Evolutionary conservation across 2,888 invertebrate genomes (phyloP), one percentile per base, ranked within the genome.

Genomic region (Epistrophe eligans): DNA sequence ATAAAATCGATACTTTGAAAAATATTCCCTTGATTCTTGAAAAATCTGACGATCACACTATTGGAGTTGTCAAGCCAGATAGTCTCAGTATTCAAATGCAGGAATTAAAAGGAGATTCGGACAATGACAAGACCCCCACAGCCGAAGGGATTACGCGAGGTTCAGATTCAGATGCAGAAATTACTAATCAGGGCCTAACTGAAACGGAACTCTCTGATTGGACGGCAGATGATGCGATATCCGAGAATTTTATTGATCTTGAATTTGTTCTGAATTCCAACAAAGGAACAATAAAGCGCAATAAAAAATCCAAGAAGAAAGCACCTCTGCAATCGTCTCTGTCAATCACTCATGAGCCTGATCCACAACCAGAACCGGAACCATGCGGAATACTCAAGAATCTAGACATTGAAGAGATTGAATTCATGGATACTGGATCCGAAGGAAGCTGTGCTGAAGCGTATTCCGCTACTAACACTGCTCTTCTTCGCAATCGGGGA

Each of bases 201-300:
- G 97, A 97, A 92, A 97, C 97, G 0, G 97, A 97, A 91, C 93
- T 97, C n/a, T 97, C 97, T 0, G 97, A 98, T 91, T 97, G 97
- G 97, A 97, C 97, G 0, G 95, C 96, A 5, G 97, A 97, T 90
- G 96, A 96, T 88, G 95, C 95, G 52, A 96, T 96, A 2, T 95
- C 96, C 0, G 97, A 97, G 89, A 96, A 97, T 91, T 94, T 96
- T 77, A 95, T 95, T 52, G 95, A 95, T 88, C 94, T 94, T 64
- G 95, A 95, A 80, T 94, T 95, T 89, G 94, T 94, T 50, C 93
- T 95, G 2, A 94, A 94, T 90, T 94, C 94, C 0, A 94, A 94
- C 89, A 92, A 91, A 87, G 92, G 92, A 13, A 92, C 92, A 8
- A 92, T 92, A 40, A 93, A 92, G 80, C 90, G 92, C 0, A 91